phyloP scores from a whole-genome alignment of 2,113 vertebrate species.

The Pitta sordida region DNA sequence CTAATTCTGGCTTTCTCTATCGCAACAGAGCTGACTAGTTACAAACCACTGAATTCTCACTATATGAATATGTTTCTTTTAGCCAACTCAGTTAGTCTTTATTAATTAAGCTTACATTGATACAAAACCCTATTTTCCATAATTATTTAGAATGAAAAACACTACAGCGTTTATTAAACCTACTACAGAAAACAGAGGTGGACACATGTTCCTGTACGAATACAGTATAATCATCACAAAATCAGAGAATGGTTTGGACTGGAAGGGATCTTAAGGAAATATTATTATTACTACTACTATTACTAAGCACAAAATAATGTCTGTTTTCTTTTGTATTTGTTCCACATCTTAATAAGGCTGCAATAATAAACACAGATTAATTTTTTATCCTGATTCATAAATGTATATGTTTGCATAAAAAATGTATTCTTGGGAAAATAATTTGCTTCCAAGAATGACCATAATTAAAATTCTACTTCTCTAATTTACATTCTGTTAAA shows the following conservation, averaged over 20 bases:
- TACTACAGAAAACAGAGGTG: background rate
- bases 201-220: background rate
- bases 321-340: background rate
- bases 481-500: constrained; percentile 34
- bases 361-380: background rate
- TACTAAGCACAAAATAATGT: background rate
- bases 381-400: background rate
- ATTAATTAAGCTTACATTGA: background rate
- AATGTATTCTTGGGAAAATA: background rate
- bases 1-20: background rate
- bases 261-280: background rate
- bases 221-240: background rate
- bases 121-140: background rate
- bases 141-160: background rate
- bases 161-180: background rate
- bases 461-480: background rate
- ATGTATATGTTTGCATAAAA: background rate
- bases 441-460: background rate
- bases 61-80: background rate
- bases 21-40: background rate
- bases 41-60: background rate
- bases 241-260: background rate
- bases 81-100: background rate
- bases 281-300: background rate
- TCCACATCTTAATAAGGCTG: background rate